Conservation (phyloP, 2,113 vertebrate species). For the Malurus elegans region DNA sequence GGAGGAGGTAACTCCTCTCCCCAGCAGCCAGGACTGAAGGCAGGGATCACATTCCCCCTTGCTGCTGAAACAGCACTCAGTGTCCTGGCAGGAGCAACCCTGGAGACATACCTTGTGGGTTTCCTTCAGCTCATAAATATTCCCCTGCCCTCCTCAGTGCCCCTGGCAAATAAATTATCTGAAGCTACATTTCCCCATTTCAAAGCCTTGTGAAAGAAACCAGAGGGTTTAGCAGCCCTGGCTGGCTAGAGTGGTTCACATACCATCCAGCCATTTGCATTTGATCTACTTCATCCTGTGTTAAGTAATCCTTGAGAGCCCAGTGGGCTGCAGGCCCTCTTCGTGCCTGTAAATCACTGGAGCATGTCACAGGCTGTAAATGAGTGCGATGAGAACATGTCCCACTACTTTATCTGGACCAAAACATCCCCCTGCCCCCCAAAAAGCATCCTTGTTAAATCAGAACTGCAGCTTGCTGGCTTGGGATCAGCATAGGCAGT, state of each 20-base stretch:
- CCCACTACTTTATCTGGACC: neutral
- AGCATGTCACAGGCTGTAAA: neutral
- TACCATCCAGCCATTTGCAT: neutral
- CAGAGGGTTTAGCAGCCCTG: conserved; percentile 36
- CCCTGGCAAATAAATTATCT: conserved; percentile 17
- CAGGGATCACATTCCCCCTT: neutral
- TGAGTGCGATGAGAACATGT: rapidly evolving
- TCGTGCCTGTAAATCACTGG: neutral
- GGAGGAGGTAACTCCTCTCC: neutral
- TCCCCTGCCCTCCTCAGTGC: neutral
- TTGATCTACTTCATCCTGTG: conserved; percentile 22
- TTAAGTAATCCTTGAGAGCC: conserved; percentile 9
- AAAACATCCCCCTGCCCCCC: neutral
- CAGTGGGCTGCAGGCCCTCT: neutral
- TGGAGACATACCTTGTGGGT: neutral
- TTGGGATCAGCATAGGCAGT: rapidly evolving
- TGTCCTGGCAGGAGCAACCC: neutral
- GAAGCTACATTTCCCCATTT: neutral
- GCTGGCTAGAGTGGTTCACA: conserved; percentile 28
- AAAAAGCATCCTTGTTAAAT: neutral
- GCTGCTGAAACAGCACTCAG: rapidly evolving
- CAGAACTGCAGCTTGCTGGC: neutral
- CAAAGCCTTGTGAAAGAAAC: conserved; percentile 46
- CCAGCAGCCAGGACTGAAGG: neutral
- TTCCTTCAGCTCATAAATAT: neutral